Evolutionary conservation across 2,888 invertebrate species (phyloP).

Genomic region (Scrobipalpa atriplicella): DNA sequence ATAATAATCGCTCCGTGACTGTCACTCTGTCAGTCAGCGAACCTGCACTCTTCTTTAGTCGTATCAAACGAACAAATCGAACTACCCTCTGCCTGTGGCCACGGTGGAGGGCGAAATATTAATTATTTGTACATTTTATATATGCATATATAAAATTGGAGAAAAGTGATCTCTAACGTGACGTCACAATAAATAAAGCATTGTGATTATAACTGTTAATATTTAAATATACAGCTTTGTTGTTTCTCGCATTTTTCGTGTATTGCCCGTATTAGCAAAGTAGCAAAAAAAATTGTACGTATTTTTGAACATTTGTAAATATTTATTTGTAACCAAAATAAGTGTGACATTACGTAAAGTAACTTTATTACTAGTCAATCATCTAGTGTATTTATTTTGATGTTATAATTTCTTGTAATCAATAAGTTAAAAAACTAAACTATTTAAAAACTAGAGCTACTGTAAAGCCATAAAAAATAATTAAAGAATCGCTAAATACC

Average conservation of each 20-base stretch:
- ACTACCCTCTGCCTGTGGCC: conserved; percentile 77
- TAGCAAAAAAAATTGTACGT: conserved; percentile 47
- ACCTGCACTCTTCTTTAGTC: conserved; percentile 74
- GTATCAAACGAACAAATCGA: conserved; percentile 66
- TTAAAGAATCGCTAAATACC: conserved; percentile 42
- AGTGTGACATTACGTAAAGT: conserved; percentile 65
- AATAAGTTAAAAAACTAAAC: conserved; percentile 40
- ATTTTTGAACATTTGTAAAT: conserved; percentile 53
- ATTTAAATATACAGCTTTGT: conserved; percentile 55
- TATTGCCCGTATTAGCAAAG: conserved; percentile 61
- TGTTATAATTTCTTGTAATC: conserved; percentile 40
- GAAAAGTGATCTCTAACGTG: conserved; percentile 78
- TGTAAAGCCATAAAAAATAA: conserved; percentile 34
- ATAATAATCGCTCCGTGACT: conserved; percentile 72
- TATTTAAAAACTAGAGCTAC: conserved; percentile 39
- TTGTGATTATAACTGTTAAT: conserved; percentile 66
- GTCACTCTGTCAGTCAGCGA: conserved; percentile 57
- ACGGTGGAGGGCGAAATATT: conserved; percentile 66
- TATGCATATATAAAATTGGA: conserved; percentile 77
- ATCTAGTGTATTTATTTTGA: conserved; percentile 80
- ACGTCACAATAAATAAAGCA: conserved; percentile 71
- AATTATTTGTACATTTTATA: conserved; percentile 64
- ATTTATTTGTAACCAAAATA: conserved; percentile 51
- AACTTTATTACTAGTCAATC: conserved; percentile 80
- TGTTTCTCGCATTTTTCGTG: conserved; percentile 68